Percentiles rank a stretch among this genome's conserved stretches.
Conservation (phyloP, 2,888 invertebrate species). For the Lycocerus yunnanus region DNA sequence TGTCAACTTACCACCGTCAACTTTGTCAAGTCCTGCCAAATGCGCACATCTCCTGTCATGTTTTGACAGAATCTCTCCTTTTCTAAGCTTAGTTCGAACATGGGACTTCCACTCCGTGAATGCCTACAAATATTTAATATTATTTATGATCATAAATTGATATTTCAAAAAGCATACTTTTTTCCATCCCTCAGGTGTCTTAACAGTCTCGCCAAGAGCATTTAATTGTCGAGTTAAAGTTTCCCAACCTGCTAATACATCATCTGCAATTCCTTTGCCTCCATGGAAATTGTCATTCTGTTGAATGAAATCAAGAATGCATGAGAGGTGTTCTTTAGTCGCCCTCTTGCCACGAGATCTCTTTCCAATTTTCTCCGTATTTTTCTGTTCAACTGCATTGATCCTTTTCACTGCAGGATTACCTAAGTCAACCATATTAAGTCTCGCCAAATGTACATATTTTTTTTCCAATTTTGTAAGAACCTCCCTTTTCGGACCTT, state of each 20-base stretch:
- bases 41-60: background rate
- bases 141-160: background rate
- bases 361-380: too few relatives aligned
- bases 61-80: background rate
- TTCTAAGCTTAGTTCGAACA: background rate
- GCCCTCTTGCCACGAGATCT: background rate
- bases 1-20: too few relatives aligned
- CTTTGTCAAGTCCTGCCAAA: too few relatives aligned
- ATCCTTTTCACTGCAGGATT: background rate
- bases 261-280: too few relatives aligned
- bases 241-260: background rate
- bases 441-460: background rate
- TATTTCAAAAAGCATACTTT: background rate
- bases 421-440: background rate
- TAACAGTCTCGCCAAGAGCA: background rate
- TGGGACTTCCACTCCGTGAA: background rate
- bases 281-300: background rate
- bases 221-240: background rate
- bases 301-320: background rate
- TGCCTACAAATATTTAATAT: background rate
- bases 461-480: background rate
- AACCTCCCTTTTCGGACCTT: background rate
- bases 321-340: background rate
- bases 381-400: too few relatives aligned
- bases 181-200: background rate